A percentile compares a stretch with the other conserved stretches of the same genome.
phyloP scores from a whole-genome alignment of 2,113 vertebrate species.

The Macaca nemestrina region DNA sequence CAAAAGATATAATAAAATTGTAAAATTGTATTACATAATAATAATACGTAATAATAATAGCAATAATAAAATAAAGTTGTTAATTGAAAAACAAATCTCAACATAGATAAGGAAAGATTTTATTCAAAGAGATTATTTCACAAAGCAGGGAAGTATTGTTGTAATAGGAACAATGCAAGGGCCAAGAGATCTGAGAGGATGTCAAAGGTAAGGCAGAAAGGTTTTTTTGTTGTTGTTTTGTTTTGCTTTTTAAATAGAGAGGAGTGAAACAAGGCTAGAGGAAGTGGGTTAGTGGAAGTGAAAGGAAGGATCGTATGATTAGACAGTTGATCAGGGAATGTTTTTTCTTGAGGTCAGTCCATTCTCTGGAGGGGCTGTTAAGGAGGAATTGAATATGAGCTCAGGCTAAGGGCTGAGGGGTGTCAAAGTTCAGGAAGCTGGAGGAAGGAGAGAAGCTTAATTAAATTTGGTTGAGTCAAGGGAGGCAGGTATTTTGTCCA shows the following conservation, averaged over 20 bases:
- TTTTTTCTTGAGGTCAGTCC: not conserved
- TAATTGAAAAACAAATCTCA: not conserved
- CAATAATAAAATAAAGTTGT: not conserved
- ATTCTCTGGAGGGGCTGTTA: not conserved
- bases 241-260: not conserved
- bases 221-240: not conserved
- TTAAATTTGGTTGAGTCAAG: not conserved
- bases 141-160: no score
- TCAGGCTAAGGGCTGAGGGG: rapidly evolving
- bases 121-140: not conserved
- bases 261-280: not conserved
- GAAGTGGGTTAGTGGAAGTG: not conserved
- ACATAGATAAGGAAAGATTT: not conserved
- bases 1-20: not conserved
- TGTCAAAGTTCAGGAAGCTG: not conserved
- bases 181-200: not conserved
- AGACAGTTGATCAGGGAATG: not conserved
- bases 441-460: not conserved
- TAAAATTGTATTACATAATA: no score
- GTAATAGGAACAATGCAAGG: not conserved
- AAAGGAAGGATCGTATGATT: rapidly evolving
- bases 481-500: not conserved
- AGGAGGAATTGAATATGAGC: rapidly evolving
- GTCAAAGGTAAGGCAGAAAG: not conserved
- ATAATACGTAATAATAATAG: no score